Evolutionary conservation across 2,113 vertebrate genomes (phyloP), one percentile per base, ranked within the genome.

Genomic region (Corythornis vintsioides): DNA sequence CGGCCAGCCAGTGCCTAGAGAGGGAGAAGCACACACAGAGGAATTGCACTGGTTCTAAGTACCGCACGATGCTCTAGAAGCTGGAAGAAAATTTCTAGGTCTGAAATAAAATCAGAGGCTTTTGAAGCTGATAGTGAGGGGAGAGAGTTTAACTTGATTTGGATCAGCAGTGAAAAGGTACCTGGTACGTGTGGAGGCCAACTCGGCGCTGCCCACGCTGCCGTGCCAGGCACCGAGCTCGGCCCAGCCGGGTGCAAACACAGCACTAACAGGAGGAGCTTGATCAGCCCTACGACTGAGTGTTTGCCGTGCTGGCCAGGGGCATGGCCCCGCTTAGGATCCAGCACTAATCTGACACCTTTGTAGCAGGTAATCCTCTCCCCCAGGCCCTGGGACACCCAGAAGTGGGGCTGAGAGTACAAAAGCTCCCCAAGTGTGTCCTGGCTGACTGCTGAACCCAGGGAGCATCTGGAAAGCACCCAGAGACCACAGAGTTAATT

Each of bases 1-100:
- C 98, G 2, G 98, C 97, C 92, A 99, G 97, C 99, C 99, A 99
- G 97, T 99, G 98, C 95, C 99, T 99, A 66, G 82, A 89, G 97
- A 45, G 59, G 69, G 81, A 93, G 92, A 66, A 95, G 90, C 31
- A 95, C 67, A 61, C 42, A 55, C 40, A 45, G 16, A 19, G 65
- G 21, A 47, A 33, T 77, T 5, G 0, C 53, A 7, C 26, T 0
- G 0, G 67, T 79, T 55, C 69, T 0, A 7, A 48, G 71, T 73
- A 25, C 59, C 53, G 55, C 2, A 0, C 0, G 0, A 2, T 60
- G 50, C 61, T 75, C 45, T 15, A 6, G 8, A 31, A 52, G 61
- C 24, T 33, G 40, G 33, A 11, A 43, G 43, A 43, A 33, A 79
- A 13, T 1, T 48, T 72, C 74, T 31, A 38, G 66, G 63, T 29